These are phyloP conservation scores for Platysteira castanea DNA, from an alignment of 2,113 vertebrate genomes.

Conservation along the genomic window DNA sequence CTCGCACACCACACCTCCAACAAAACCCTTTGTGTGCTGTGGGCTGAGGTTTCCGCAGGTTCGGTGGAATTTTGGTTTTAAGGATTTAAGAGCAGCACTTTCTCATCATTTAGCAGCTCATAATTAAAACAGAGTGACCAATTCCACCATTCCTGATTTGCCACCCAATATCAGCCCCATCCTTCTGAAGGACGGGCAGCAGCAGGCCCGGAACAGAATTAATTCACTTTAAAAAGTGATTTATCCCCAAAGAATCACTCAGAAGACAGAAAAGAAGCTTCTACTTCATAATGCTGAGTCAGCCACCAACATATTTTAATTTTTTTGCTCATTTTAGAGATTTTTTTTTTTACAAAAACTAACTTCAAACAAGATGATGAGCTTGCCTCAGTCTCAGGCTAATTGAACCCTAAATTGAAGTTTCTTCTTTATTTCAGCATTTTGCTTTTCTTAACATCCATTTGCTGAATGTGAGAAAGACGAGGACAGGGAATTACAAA, in stretches of 20 bases:
- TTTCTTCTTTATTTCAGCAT: not conserved
- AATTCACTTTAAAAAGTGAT: not conserved
- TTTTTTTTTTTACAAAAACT: not conserved
- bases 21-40: not conserved
- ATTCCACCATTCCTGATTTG: not conserved
- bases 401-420: fast-evolving
- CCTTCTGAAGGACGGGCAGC: not conserved
- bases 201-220: not conserved
- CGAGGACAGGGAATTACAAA: not conserved
- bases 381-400: not conserved
- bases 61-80: not conserved
- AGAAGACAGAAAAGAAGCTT: not conserved
- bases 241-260: not conserved
- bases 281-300: not conserved
- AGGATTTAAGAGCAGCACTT: not conserved
- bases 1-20: not conserved
- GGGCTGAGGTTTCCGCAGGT: not conserved
- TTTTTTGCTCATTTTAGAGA: not conserved
- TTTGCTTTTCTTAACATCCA: not conserved
- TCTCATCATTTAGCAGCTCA: fast-evolving
- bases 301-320: fast-evolving
- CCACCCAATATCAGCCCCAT: fast-evolving
- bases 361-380: not conserved
- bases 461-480: not conserved
- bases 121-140: not conserved